Evolutionary conservation across 2,797 vertebrate genomes (phyloP).

Genomic region (Sitta carolinensis): DNA sequence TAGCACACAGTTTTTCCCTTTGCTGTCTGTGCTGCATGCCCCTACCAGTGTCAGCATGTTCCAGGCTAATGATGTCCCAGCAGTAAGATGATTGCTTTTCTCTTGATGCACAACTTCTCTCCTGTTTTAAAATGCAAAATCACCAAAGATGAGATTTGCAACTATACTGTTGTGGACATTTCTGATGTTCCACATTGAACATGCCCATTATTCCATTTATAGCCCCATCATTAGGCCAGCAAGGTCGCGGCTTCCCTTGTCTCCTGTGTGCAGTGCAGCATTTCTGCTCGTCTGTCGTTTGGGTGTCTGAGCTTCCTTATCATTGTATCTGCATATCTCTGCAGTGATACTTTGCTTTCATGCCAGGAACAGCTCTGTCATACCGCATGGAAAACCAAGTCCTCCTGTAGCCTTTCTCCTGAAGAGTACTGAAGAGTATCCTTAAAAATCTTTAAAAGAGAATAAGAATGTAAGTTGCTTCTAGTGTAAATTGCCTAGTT

Average conservation of each 20-base stretch:
- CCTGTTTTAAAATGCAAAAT: neutral
- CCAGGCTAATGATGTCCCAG: neutral
- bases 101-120: neutral
- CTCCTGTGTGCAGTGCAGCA: conserved; percentile 26
- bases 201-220: neutral
- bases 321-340: conserved; percentile 37
- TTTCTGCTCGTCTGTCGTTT: neutral
- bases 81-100: neutral
- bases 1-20: neutral
- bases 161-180: neutral
- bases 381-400: neutral
- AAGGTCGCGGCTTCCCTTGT: neutral
- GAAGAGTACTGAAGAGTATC: neutral
- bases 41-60: neutral
- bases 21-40: accelerated
- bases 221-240: neutral
- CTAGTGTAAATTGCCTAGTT: neutral
- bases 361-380: conserved; percentile 5
- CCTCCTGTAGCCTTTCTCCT: neutral
- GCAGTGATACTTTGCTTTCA: conserved; percentile 18
- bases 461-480: neutral
- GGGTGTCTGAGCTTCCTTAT: neutral
- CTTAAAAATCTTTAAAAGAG: neutral
- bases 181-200: accelerated
- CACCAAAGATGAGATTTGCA: neutral